Conservation (phyloP, 2,113 vertebrate species). For the Ptilorrhoa leucosticta region DNA sequence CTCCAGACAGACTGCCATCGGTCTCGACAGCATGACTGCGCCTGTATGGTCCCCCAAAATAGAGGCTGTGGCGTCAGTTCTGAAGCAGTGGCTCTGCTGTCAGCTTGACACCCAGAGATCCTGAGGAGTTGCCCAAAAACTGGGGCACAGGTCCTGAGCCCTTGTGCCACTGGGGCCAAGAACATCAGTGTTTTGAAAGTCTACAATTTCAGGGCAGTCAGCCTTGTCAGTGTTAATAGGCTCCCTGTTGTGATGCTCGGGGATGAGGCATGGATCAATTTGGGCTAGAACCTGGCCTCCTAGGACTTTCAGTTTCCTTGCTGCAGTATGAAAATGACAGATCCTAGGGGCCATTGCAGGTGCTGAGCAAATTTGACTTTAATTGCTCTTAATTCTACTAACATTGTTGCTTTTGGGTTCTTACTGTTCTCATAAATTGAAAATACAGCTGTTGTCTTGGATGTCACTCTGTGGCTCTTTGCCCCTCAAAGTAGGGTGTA, state of each 20-base stretch:
- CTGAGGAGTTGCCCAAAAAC: neutral
- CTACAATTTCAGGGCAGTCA: constrained; percentile 38
- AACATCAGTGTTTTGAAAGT: neutral
- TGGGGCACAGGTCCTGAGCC: constrained; percentile 9
- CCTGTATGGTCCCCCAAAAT: accelerated
- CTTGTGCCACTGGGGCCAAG: neutral
- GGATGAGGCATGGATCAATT: constrained; percentile 5
- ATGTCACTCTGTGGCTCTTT: neutral
- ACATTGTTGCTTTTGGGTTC: neutral
- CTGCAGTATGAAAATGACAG: neutral
- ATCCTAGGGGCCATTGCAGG: neutral
- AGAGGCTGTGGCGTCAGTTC: neutral
- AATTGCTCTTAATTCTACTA: neutral
- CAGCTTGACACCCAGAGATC: neutral
- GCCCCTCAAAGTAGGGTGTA: neutral
- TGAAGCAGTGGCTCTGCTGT: neutral
- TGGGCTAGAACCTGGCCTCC: neutral
- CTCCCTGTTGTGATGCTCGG: constrained; percentile 13
- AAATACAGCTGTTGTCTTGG: neutral
- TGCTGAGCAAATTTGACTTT: neutral
- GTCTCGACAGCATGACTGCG: accelerated
- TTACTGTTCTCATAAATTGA: neutral
- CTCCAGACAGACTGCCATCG: accelerated
- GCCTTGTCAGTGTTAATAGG: constrained; percentile 35
- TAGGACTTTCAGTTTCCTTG: neutral